Evolutionary conservation across 2,888 invertebrate species (phyloP), one percentile per base, ranked within the genome.

Genomic region (Caenorhabditis uteleia): DNA sequence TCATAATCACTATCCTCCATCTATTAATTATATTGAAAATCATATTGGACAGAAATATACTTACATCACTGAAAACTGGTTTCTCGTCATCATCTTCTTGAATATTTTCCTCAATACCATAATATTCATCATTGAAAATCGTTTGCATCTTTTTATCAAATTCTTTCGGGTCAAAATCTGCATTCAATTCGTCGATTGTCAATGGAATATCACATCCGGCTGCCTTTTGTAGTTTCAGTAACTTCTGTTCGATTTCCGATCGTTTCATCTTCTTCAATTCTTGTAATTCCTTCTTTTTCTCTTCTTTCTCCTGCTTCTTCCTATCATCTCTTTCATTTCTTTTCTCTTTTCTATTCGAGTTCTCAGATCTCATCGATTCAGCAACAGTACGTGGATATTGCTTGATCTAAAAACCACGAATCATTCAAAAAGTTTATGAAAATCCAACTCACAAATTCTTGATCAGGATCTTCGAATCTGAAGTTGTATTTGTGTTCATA

Each of bases 401-500:
- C 86, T 93, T 93, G 18, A 91, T 87, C 90, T 91, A 57, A 44
- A 77, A 55, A 27, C 18, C 36, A 36, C 16, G 26, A 12, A 18
- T 45, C n/a, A 48, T 36, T 34, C 1, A 18, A 21, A 31, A 1
- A 20, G 8, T 14, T 25, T 14, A 50, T 21, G 31, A 58, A 40
- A 27, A 8, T 29, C 2, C 7, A 31, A 77, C 82, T 74, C 70
- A 85, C 85, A 82, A 86, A 94, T 75, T 94, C 92, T 44, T 90
- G 88, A 84, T 95, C 95, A 0, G 94, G 95, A 84, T 97, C 95
- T 84, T 98, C 95, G 84, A 90, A 97, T 67, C 97, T 88, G 84
- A 93, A 95, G 86, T 97, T 95, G 84, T 90, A 97, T 72, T 95
- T 94, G 42, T 91, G 88, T 83, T 97, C 95, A 86, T 94, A 97